phyloP scores from a whole-genome alignment of 2,888 invertebrate species.

The Hyposoter dolosus region DNA sequence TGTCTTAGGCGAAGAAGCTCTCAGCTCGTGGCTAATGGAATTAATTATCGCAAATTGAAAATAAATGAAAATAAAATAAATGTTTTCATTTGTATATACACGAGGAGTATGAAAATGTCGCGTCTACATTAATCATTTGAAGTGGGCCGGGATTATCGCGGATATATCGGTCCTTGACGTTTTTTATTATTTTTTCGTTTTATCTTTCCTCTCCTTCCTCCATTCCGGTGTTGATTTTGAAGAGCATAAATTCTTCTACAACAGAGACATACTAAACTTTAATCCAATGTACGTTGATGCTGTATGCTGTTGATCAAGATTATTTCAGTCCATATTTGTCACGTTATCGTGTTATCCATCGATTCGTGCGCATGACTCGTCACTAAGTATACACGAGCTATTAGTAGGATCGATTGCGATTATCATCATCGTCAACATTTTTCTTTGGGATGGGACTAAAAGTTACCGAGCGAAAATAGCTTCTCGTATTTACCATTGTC shows the following conservation, averaged over 20 bases:
- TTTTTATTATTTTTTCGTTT: neutral
- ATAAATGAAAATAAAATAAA: neutral
- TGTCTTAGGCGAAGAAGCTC: neutral
- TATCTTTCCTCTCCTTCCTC: neutral
- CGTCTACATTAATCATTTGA: slow-evolving; percentile 35
- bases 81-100: neutral
- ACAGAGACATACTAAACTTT: neutral
- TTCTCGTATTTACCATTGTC: neutral
- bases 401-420: slow-evolving; percentile 33
- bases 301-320: slow-evolving; percentile 20
- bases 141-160: slow-evolving; percentile 25
- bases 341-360: slow-evolving; percentile 22
- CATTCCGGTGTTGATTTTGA: slow-evolving; percentile 3
- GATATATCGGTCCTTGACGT: slow-evolving; percentile 23
- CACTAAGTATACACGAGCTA: slow-evolving; percentile 20
- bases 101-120: neutral
- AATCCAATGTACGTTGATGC: neutral
- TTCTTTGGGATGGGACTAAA: neutral
- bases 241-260: slow-evolving; percentile 21
- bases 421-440: neutral
- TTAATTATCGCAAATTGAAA: neutral
- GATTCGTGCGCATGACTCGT: neutral
- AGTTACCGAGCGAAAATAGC: neutral
- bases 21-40: neutral
- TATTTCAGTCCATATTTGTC: slow-evolving; percentile 34